Evolutionary conservation across 2,113 vertebrate species (phyloP).

Genomic region (Melanerpes aurifrons): DNA sequence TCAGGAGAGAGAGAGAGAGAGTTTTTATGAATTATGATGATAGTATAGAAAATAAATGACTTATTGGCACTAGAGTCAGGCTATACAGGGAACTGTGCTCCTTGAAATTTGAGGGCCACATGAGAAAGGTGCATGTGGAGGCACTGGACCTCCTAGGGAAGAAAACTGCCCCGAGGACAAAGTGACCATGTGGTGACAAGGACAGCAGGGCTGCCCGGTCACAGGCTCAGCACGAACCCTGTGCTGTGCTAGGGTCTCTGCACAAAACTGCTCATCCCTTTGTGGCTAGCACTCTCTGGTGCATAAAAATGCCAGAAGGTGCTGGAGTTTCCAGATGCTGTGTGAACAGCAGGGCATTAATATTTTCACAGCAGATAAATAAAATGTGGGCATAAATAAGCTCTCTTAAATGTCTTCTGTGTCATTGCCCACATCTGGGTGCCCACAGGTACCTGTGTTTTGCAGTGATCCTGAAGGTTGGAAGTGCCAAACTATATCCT

Average conservation of each 20-base stretch:
- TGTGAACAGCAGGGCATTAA: not conserved
- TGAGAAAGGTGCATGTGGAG: fast-evolving
- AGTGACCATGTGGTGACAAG: not conserved
- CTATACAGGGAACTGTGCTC: not conserved
- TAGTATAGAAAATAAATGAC: constrained; percentile 31
- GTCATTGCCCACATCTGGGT: not conserved
- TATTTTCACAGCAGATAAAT: fast-evolving
- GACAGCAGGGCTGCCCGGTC: fast-evolving
- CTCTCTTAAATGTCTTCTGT: not conserved
- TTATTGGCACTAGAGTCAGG: constrained; percentile 1
- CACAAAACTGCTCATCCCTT: not conserved
- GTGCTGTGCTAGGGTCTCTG: not conserved
- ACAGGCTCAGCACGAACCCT: not conserved
- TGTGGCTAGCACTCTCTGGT: not conserved
- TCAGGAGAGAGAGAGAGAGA: not conserved
- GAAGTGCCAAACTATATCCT: fast-evolving
- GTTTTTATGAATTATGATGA: constrained; percentile 41
- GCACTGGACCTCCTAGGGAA: not conserved
- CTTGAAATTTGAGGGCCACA: fast-evolving
- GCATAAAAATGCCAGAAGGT: not conserved
- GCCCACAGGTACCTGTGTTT: not conserved
- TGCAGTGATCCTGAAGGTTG: not conserved
- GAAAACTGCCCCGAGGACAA: not conserved
- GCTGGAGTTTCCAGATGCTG: not conserved
- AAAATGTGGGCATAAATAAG: not conserved